Evolutionary conservation across 2,888 invertebrate genomes (phyloP), one percentile per base, ranked within the genome.

Genomic region (Tholera decimalis): DNA sequence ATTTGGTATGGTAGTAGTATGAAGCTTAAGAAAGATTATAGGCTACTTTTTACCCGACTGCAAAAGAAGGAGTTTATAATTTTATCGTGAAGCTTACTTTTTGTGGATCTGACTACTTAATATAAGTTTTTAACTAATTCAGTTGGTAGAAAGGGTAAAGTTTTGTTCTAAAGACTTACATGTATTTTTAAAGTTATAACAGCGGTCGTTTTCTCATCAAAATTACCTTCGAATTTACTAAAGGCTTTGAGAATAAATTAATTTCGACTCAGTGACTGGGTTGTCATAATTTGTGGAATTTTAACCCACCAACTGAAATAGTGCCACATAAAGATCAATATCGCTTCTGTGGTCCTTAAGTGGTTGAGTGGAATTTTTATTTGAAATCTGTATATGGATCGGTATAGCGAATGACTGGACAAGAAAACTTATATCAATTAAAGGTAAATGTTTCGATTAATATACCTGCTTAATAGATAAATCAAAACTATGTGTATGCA

Each of bases 301-400:
- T 39, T 28, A 58, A 22, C 15, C 7, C 22, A n/a, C 33, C 39
- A 33, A 43, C 35, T 58, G 58, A 68, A 67, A 47, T 41, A 3
- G n/a, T 49, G 22, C 22, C 28, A 18, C 11, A 41, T 67, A 58
- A 49, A 67, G 65, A 65, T 65, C 26, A 26, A n/a, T 65, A 68
- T 59, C 58, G 13, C 22, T 15, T 46, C n/a, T 37, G 50, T 33
- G 15, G 28, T 60, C 39, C 46, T 46, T 67, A 35, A 13, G 26
- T 51, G 33, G 39, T 2, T 53, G 13, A 41, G n/a, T 7, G 51
- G 50, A 49, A 13, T 68, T 66, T 65, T 50, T 59, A 50, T 66
- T 66, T 47, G n/a, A 5, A 39, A 56, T 39, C 44, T 46, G 20
- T 28, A 18, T n/a, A 18, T 11, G 41, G 26, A 39, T 30, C 35